phyloP scores from a whole-genome alignment of 2,888 invertebrate genomes.

The Deilephila elpenor region DNA sequence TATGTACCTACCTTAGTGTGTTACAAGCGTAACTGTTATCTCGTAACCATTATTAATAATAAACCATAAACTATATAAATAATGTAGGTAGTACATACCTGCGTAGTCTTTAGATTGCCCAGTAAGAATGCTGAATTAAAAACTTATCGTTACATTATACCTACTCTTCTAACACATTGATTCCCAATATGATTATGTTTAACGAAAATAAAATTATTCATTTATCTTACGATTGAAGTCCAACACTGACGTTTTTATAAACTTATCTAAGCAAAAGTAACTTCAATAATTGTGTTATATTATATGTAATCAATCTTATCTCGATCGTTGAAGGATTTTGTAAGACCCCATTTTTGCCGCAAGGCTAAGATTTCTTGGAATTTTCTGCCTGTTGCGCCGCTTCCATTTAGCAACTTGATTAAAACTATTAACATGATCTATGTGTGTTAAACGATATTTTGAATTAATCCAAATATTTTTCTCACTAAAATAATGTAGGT shows the following conservation, averaged over 20 bases:
- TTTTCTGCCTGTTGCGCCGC: not conserved
- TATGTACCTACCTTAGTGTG: not conserved
- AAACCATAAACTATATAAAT: not conserved
- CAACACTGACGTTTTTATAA: no score
- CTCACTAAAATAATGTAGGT: no score
- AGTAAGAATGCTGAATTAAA: no score
- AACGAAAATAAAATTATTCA: no score
- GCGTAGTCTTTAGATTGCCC: not conserved
- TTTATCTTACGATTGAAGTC: no score
- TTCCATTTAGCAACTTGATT: not conserved
- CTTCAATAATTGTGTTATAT: not conserved
- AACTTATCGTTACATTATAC: no score
- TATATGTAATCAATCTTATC: constrained; percentile 27
- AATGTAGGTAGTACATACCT: not conserved
- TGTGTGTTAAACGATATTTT: no score
- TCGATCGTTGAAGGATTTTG: constrained; percentile 27
- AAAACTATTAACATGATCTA: not conserved
- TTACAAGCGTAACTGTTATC: not conserved
- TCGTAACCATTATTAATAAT: not conserved
- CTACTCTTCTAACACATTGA: no score
- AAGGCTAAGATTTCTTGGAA: constrained; percentile 52
- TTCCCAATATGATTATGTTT: no score
- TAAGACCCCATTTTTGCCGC: constrained; percentile 34
- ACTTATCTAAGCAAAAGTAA: not conserved
- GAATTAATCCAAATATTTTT: no score